Base-by-base conservation (phyloP, 2,797 vertebrate species). In the Melanotaenia pygmaea region DNA sequence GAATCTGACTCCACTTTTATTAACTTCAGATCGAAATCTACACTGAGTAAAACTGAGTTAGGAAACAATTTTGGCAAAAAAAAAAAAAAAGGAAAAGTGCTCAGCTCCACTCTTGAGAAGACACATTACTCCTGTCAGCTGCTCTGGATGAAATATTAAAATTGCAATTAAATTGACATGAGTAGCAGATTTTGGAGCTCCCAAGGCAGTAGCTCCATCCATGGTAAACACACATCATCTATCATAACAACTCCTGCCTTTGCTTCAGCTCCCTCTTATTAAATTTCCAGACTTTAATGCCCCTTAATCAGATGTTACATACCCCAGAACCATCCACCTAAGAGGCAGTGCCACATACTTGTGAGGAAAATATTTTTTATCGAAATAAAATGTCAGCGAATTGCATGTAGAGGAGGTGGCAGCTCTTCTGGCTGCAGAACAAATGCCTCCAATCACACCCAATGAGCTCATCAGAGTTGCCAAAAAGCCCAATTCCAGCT, bases 241-340 rank as follows among this genome's bases (percentile, higher is more conserved):
- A 40, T 84, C 75, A 77, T 53, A 57, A 60, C 63, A 74, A 74
- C 40, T 18, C 60, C 80, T 65, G 82, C 68, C 26, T 66, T 68
- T 72, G 51, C 57, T 73, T 11, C 72, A 67, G 67, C 69, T 38
- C 67, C 45, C 26, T 24, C 72, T 74, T 38, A 79, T 64, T 70
- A 50, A 73, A 37, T 83, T 76, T 64, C 76, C 76, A 86, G 78
- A 18, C 59, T 53, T 64, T 71, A 83, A 81, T 67, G 62, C 54
- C 68, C 64, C 61, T 78, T 80, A 80, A 86, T 86, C 77, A 82
- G 28, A 82, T 0, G 78, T 65, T 71, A 34, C 40, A 37, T 35
- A 66, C 47, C 67, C 40, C 24, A 38, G 14, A 62, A 59, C 32
- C 77, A 57, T 34, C 59, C 47, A 1, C 63, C 76, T 65, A 73